A percentile compares a stretch with the other conserved stretches of the same genome.
Evolutionary conservation across 1,140 invertebrate species (phyloP).

Genomic region (Drosophila carrolli): DNA sequence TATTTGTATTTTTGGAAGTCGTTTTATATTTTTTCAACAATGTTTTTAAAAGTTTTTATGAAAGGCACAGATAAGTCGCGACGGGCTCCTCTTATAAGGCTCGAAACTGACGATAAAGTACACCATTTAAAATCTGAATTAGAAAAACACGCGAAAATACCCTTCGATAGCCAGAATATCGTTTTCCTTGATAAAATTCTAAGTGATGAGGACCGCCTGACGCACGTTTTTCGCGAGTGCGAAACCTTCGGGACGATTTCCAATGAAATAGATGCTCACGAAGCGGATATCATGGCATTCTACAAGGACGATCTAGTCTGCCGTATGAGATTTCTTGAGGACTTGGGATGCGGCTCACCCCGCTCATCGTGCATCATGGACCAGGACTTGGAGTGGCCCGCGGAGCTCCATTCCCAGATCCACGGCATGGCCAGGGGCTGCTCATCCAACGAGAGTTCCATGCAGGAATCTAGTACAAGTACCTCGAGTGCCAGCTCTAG

Average conservation of each 20-base stretch:
- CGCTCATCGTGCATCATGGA: too few species aligned
- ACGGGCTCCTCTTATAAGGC: background rate
- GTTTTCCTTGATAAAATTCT: background rate
- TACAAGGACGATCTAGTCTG: background rate
- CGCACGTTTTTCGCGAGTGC: background rate
- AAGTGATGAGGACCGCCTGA: background rate
- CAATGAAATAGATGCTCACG: too few species aligned
- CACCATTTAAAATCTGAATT: background rate
- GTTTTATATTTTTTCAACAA: background rate
- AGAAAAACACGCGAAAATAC: background rate
- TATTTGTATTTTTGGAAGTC: too few species aligned
- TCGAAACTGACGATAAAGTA: background rate
- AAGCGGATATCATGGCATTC: background rate
- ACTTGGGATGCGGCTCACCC: background rate
- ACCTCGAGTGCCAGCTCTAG: too few species aligned
- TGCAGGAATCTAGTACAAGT: too few species aligned
- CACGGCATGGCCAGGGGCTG: too few species aligned
- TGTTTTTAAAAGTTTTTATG: constrained; percentile 1
- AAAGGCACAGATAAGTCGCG: background rate
- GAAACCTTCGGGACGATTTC: too few species aligned
- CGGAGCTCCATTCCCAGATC: too few species aligned
- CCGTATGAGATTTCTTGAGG: background rate
- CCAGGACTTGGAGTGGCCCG: too few species aligned
- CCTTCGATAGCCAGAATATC: background rate
- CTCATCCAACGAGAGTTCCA: too few species aligned